Percentiles rank a stretch among this genome's conserved stretches.
phyloP scores from a whole-genome alignment of 1,140 invertebrate genomes.

The Dreissena polymorpha region DNA sequence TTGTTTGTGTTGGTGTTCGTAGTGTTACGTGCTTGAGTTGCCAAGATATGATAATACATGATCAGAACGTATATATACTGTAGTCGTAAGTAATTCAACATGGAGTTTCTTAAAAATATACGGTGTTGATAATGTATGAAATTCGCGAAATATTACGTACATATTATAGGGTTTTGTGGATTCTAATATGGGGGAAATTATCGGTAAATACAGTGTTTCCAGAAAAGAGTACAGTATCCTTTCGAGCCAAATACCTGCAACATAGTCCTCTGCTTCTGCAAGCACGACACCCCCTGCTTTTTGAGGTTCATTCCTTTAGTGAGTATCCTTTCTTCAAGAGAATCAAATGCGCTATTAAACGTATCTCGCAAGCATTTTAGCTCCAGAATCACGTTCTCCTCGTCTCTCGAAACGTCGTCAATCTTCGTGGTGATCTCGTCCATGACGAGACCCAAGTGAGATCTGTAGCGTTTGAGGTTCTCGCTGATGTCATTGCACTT shows the following conservation, averaged over 20 bases:
- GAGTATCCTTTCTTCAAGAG: conserved; percentile 35
- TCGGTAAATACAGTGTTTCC: too few relatives aligned
- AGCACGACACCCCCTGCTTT: conserved; percentile 31
- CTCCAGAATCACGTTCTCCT: conserved; percentile 33
- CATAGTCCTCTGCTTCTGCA: conserved; percentile 50
- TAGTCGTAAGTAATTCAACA: too few relatives aligned
- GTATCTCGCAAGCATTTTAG: conserved; percentile 38
- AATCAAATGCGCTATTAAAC: conserved; percentile 44
- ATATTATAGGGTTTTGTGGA: too few relatives aligned
- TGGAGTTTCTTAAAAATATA: too few relatives aligned
- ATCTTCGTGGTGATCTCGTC: conserved; percentile 36
- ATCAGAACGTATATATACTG: too few relatives aligned
- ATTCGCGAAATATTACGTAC: too few relatives aligned
- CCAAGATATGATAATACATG: too few relatives aligned
- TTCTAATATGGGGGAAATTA: too few relatives aligned
- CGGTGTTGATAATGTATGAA: too few relatives aligned
- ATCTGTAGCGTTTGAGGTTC: conserved; percentile 36
- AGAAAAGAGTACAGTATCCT: too few relatives aligned
- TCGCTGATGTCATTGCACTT: conserved; percentile 44
- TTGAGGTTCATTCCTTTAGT: conserved; percentile 21
- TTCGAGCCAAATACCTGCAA: conserved; percentile 6
- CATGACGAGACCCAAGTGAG: conserved; percentile 33
- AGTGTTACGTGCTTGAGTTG: too few relatives aligned
- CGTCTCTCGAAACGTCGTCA: conserved; percentile 33
- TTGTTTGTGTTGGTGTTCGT: too few relatives aligned